Evolutionary conservation across 1,140 invertebrate species (phyloP).

Genomic region (Sycophila sp.): DNA sequence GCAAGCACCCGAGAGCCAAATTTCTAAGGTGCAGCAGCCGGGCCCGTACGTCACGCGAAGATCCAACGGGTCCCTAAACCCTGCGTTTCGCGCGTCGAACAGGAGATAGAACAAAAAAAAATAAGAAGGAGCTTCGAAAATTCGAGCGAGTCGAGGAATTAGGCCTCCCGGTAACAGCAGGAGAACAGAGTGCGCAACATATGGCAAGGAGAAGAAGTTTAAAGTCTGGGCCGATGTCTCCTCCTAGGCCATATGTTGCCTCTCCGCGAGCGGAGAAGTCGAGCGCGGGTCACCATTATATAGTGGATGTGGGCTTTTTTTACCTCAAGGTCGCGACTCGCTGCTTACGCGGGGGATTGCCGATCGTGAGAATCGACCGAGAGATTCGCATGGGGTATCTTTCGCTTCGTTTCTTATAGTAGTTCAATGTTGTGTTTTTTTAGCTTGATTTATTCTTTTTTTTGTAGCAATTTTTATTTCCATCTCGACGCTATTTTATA

Average conservation of each 20-base stretch:
- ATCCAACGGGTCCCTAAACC: slow-evolving; percentile 6
- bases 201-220: slow-evolving; percentile 22
- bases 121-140: not conserved
- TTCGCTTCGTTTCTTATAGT: not conserved
- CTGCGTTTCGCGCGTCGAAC: not conserved
- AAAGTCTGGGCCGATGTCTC: slow-evolving; percentile 13
- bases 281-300: too few relatives aligned
- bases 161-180: slow-evolving; percentile 19
- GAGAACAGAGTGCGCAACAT: slow-evolving; percentile 28
- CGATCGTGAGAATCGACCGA: not conserved
- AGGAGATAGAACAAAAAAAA: not conserved
- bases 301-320: not conserved
- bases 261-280: too few relatives aligned
- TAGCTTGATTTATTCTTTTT: too few relatives aligned
- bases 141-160: not conserved
- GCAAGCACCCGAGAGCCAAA: slow-evolving; percentile 1
- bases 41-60: not conserved
- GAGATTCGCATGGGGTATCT: not conserved
- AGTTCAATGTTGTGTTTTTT: too few relatives aligned
- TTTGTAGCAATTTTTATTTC: not conserved
- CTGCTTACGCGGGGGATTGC: not conserved
- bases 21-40: too few relatives aligned
- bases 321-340: slow-evolving; percentile 11
- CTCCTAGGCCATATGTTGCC: not conserved
- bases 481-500: too few relatives aligned